Base-by-base conservation (phyloP, 2,888 invertebrate species). In the Gastrophysa polygoni region DNA sequence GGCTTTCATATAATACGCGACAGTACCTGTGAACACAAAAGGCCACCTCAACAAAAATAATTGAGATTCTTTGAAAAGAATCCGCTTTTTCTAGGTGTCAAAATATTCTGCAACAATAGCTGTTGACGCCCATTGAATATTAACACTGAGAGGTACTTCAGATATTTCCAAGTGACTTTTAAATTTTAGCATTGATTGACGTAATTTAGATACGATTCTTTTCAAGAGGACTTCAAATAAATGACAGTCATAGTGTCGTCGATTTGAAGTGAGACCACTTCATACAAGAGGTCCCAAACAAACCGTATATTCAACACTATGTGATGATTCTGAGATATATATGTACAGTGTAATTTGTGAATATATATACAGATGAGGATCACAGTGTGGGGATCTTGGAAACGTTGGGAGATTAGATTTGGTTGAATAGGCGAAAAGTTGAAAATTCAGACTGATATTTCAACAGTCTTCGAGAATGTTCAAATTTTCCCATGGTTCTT, bases 91-190 rank as follows among this genome's bases (percentile, higher is more conserved):
- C 64, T 60, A 68, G 61, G 68, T 70, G 71, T 71, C 69, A 70
- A 70, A 71, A 71, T 70, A 70, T 67, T 68, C 66, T 66, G 62
- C 67, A 65, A 70, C 68, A 68, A 68, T 61, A 58, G 64, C 59
- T 63, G 64, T 67, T 69, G 71, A 69, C 68, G 67, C 66, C 67
- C 68, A 70, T 69, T 70, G 68, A 66, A 29, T 32, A 59, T 50
- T 44, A 59, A 63, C 63, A 61, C 50, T 60, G 64, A 67, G 60
- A 55, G 61, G 24, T 63, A 64, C 68, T 68, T 63, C 58, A 68
- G 59, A 67, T 67, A 65, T 68, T 67, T 69, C 70, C 64, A 71
- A 71, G 68, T 71, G 73, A 73, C 71, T 73, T 71, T 71, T 64
- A 62, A 63, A 65, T 63, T 71, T 71, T 67, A 64, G 61, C 67